phyloP scores from a whole-genome alignment of 2,888 invertebrate species.

The Limulus polyphemus region DNA sequence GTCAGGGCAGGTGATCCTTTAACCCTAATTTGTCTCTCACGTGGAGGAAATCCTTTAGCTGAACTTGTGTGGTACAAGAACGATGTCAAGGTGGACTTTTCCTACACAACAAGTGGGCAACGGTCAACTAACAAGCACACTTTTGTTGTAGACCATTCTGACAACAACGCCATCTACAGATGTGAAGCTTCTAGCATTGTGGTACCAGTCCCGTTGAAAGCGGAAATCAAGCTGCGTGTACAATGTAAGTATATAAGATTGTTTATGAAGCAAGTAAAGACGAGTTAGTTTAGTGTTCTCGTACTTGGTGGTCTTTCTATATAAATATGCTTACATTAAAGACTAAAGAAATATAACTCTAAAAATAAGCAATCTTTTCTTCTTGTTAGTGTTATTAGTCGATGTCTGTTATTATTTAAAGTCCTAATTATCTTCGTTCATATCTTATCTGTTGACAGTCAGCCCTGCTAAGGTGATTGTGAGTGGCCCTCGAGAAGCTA shows the following conservation, averaged over 20 bases:
- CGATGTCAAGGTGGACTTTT: constrained; percentile 70
- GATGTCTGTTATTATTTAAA: no score
- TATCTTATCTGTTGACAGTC: constrained; percentile 46
- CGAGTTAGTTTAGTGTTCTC: no score
- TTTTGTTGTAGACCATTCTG: constrained; percentile 75
- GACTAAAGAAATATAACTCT: no score
- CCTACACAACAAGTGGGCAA: constrained; percentile 65
- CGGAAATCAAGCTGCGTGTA: constrained; percentile 51
- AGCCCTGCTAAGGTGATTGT: constrained; percentile 81
- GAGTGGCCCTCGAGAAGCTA: constrained; percentile 72
- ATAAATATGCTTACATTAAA: no score
- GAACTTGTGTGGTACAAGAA: constrained; percentile 92
- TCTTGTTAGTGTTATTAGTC: no score
- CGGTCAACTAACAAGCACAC: constrained; percentile 78
- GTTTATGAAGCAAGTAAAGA: no score
- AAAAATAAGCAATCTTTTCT: no score
- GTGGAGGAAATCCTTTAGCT: constrained; percentile 93
- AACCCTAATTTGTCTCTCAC: constrained; percentile 77
- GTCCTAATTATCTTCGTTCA: neutral
- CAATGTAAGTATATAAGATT: constrained; percentile 59
- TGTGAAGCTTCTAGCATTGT: constrained; percentile 60
- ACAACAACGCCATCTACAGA: constrained; percentile 84
- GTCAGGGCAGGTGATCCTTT: constrained; percentile 75
- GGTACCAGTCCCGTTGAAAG: constrained; percentile 28
- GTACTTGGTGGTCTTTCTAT: no score